Percentiles rank a stretch among this genome's conserved stretches.
Conservation (phyloP, 2,113 vertebrate species). For the Protobothrops flavoviridis region DNA sequence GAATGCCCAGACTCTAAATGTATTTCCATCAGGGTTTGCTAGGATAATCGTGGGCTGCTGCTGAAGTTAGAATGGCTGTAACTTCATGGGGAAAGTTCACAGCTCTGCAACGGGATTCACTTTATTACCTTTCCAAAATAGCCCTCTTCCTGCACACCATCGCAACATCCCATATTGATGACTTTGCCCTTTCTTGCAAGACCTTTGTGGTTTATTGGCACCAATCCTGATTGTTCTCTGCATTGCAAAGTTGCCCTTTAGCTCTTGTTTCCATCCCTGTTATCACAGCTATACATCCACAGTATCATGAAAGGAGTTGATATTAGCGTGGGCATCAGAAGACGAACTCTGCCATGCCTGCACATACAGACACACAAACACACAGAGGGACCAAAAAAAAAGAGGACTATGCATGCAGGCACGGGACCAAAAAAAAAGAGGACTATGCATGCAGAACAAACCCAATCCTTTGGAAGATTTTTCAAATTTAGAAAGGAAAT, state of each 20-base stretch:
- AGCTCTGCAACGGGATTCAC: neutral
- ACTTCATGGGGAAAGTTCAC: neutral
- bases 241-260: neutral
- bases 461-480: neutral
- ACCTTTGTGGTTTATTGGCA: neutral
- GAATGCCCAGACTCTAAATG: neutral
- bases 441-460: neutral
- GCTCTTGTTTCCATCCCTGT: neutral
- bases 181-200: slow-evolving; percentile 14
- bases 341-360: neutral
- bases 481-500: neutral
- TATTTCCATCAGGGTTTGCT: neutral
- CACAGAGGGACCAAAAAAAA: no score
- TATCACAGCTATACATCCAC: neutral
- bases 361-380: neutral
- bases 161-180: neutral
- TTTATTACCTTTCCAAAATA: neutral
- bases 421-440: no score
- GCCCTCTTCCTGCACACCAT: neutral
- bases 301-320: neutral
- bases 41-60: neutral
- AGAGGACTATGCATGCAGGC: neutral
- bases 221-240: neutral
- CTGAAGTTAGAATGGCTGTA: neutral
- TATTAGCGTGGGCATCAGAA: neutral